Evolutionary conservation across 2,888 invertebrate genomes (phyloP).

Genomic region (Gastrophysa polygoni): DNA sequence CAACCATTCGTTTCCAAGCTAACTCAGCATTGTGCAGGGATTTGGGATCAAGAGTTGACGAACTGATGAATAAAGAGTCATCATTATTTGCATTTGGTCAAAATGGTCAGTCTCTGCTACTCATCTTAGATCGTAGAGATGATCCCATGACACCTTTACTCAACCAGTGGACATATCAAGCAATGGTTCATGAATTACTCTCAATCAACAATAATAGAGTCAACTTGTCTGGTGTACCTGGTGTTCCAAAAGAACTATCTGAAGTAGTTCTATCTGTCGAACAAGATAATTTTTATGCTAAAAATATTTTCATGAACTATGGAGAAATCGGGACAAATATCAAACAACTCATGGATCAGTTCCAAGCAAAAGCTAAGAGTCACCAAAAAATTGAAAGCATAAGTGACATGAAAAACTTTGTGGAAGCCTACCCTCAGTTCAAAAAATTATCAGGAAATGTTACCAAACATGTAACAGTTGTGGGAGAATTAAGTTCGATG

Average conservation of each 20-base stretch:
- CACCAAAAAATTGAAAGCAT: constrained; percentile 98
- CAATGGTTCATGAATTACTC: constrained; percentile 98
- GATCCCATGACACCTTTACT: constrained; percentile 96
- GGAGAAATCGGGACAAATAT: constrained; percentile 98
- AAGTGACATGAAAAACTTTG: constrained; percentile 97
- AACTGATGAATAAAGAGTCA: constrained; percentile 86
- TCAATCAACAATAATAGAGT: constrained; percentile 94
- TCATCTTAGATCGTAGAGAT: constrained; percentile 91
- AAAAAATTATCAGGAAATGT: constrained; percentile 97
- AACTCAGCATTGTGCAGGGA: constrained; percentile 85
- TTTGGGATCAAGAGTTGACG: constrained; percentile 84
- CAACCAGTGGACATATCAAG: constrained; percentile 99
- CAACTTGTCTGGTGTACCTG: constrained; percentile 82
- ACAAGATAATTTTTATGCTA: constrained; percentile 96
- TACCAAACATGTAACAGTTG: constrained; percentile 95
- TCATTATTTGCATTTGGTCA: constrained; percentile 59
- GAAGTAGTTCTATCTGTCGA: constrained; percentile 90
- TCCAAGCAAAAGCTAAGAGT: constrained; percentile 86
- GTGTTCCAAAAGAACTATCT: constrained; percentile 29
- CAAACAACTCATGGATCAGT: constrained; percentile 96
- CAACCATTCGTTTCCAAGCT: constrained; percentile 85
- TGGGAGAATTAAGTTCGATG: constrained; percentile 89
- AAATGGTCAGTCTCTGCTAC: constrained; percentile 75
- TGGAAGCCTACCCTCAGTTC: constrained; percentile 97
- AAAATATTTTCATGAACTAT: constrained; percentile 94